Percentiles rank a stretch among this genome's conserved stretches.
Evolutionary conservation across 2,797 vertebrate species (phyloP).

Genomic region (Todus mexicanus): DNA sequence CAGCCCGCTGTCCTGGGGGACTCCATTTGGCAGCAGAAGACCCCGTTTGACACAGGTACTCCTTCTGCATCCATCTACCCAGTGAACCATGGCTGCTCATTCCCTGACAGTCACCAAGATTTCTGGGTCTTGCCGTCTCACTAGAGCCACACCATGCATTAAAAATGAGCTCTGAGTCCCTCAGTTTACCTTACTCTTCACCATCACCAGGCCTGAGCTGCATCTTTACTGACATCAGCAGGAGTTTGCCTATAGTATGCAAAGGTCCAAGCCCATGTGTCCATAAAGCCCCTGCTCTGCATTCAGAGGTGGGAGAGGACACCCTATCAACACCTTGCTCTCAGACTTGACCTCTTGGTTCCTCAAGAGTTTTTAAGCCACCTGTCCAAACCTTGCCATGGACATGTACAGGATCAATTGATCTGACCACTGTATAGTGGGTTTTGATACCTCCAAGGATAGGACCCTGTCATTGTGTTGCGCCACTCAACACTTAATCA

Average conservation of each 20-base stretch:
- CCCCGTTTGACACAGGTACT: neutral
- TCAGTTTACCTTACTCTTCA: neutral
- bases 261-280: neutral
- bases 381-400: neutral
- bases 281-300: neutral
- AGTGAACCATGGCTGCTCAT: neutral
- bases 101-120: neutral
- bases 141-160: neutral
- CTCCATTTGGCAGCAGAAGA: neutral
- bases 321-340: neutral
- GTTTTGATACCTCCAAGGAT: neutral
- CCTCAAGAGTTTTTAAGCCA: neutral
- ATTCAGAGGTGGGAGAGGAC: neutral
- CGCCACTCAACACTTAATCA: neutral
- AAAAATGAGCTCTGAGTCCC: neutral
- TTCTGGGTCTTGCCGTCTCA: neutral
- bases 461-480: neutral
- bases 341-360: neutral
- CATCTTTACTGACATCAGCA: fast-evolving
- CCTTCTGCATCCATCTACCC: neutral
- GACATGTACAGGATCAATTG: neutral
- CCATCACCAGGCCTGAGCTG: neutral
- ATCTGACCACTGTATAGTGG: neutral
- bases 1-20: neutral
- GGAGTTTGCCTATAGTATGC: neutral